Evolutionary conservation across 2,888 invertebrate species (phyloP).

Genomic region (Drosophila neoperkinsi): DNA sequence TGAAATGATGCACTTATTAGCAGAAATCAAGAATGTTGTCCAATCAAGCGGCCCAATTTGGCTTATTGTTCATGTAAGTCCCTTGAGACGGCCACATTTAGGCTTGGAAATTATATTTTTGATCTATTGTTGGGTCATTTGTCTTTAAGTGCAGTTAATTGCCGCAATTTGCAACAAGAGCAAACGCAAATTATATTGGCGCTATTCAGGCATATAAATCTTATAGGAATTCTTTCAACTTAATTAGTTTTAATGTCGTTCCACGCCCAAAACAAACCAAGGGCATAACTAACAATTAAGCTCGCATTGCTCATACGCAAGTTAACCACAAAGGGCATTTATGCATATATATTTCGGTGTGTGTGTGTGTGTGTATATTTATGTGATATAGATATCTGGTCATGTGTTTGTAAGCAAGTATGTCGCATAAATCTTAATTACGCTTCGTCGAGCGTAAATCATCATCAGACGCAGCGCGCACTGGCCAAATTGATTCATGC

Average conservation of each 20-base stretch:
- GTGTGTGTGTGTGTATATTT: not conserved
- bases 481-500: slow-evolving; percentile 71
- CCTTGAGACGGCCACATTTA: not conserved
- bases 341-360: slow-evolving; percentile 1
- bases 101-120: slow-evolving; percentile 9
- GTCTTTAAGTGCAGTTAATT: slow-evolving; percentile 80
- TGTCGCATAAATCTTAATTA: slow-evolving; percentile 78
- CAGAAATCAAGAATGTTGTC: slow-evolving; percentile 14
- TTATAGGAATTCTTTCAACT: slow-evolving; percentile 73
- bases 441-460: slow-evolving; percentile 79
- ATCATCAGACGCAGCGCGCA: slow-evolving; percentile 67
- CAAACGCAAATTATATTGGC: slow-evolving; percentile 56
- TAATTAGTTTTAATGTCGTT: slow-evolving; percentile 74
- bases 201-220: slow-evolving; percentile 68
- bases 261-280: slow-evolving; percentile 40
- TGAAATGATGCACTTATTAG: slow-evolving; percentile 26
- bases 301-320: slow-evolving; percentile 44
- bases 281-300: slow-evolving; percentile 78
- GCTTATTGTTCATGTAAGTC: slow-evolving; percentile 23
- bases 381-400: slow-evolving; percentile 5
- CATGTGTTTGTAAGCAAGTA: slow-evolving; percentile 53
- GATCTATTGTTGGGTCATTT: slow-evolving; percentile 40
- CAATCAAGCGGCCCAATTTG: slow-evolving; percentile 10
- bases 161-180: slow-evolving; percentile 64
- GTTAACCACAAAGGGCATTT: slow-evolving; percentile 36